A percentile compares a stretch with the other conserved stretches of the same genome.
Conservation (phyloP, 2,113 vertebrate genomes). For the Trichomycterus rosablanca region DNA sequence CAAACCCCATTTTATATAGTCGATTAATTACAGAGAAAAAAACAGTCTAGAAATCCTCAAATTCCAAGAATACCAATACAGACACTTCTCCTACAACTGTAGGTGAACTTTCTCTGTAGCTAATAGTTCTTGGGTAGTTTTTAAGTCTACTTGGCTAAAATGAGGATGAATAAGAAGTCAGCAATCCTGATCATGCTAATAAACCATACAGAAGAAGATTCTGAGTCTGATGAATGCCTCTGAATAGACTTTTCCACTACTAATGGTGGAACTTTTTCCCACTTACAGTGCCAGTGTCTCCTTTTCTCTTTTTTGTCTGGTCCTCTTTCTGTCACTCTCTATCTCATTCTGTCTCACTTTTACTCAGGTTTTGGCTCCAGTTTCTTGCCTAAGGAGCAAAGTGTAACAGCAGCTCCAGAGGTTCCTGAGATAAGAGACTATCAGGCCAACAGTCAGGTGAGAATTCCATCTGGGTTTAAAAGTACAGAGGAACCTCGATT, state of each 20-base stretch:
- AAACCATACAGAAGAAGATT: conserved; percentile 31
- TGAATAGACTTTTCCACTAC: conserved; percentile 43
- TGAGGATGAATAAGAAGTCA: neutral
- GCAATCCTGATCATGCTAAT: neutral
- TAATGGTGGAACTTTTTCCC: conserved; percentile 49
- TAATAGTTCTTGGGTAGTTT: no score
- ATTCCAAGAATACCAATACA: no score
- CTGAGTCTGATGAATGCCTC: conserved; percentile 37
- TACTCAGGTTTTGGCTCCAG: conserved; percentile 85
- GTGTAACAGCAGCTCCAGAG: conserved; percentile 74
- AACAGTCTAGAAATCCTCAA: no score
- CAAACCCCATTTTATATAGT: no score
- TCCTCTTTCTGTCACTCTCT: conserved; percentile 15
- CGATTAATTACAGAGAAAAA: no score
- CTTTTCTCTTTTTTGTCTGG: conserved; percentile 12
- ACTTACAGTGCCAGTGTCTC: conserved; percentile 37
- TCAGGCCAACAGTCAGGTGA: conserved; percentile 88
- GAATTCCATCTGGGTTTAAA: conserved; percentile 8
- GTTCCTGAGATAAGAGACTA: conserved; percentile 74
- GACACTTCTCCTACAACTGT: no score
- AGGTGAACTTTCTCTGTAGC: no score
- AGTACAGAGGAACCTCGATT: neutral
- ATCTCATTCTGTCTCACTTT: conserved; percentile 36
- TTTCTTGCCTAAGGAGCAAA: conserved; percentile 92
- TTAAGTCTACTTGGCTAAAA: neutral